Evolutionary conservation across 2,113 vertebrate genomes (phyloP), one percentile per base, ranked within the genome.

Genomic region (Paradisaea rubra): DNA sequence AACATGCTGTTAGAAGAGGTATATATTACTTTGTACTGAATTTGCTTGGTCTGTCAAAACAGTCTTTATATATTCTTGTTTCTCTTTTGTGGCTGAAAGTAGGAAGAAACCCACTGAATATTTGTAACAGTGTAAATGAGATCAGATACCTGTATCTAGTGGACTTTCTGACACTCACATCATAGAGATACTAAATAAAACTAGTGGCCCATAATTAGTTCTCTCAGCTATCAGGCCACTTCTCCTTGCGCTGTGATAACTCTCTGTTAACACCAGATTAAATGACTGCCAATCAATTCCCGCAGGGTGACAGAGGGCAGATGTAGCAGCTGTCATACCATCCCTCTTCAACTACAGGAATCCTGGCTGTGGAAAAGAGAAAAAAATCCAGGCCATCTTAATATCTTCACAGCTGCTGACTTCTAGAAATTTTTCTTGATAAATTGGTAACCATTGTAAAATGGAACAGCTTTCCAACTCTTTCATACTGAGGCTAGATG

Each of bases 311-410:
- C 66, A 76, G 53, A 88, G 74, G 92, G 82, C 85, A 81, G 74
- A 80, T 81, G 76, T 63, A 90, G 86, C 95, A 94, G 96, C 94
- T 95, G 88, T 91, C 90, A 83, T 42, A 65, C 79, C 23, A 86
- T 72, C 79, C 50, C 39, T 77, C 64, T 88, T 82, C 74, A 91
- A 53, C 64, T 71, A 12, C 64, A 78, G 88, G 80, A 91, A 81
- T 90, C 83, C 63, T 93, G 83, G 76, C 86, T 91, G 88, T 92
- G 80, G 60, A 95, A 90, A 88, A 81, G 72, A 80, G 41, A 56
- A 28, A 90, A 91, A 91, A 86, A 64, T 93, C 68, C 71, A 83
- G 41, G 18, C 52, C 6, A 3, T 94, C 61, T 71, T 93, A 59
- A 11, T 89, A 41, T 57, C 64, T 49, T 94, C 27, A 83, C 53